phyloP scores from a whole-genome alignment of 2,113 vertebrate species.

The Dipodomys stephensi region DNA sequence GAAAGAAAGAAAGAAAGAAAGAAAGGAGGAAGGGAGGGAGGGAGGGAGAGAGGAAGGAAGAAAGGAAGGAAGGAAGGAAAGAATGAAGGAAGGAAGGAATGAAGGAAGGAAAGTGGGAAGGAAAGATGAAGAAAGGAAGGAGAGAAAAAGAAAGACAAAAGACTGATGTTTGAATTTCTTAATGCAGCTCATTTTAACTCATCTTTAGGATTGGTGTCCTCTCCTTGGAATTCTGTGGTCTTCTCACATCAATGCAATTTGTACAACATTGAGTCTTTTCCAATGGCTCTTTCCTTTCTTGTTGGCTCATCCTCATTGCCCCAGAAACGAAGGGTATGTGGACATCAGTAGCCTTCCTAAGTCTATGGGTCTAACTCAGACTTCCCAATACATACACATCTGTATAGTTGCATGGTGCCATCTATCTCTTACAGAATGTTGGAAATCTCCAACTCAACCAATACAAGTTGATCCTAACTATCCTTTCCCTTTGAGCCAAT shows the following conservation, averaged over 20 bases:
- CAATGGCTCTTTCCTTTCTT: neutral
- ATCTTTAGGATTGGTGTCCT: neutral
- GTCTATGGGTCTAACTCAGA: neutral
- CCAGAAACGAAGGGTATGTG: neutral
- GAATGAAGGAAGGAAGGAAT: too few species aligned
- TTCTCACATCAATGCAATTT: neutral
- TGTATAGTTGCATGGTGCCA: neutral
- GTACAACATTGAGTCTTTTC: neutral
- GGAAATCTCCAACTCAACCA: neutral
- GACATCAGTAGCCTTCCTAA: neutral
- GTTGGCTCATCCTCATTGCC: neutral
- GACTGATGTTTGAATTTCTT: neutral
- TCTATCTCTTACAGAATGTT: neutral
- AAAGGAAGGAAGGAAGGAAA: too few species aligned
- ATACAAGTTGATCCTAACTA: neutral
- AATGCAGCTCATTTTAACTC: neutral
- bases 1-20: too few species aligned
- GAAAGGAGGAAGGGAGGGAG: too few species aligned
- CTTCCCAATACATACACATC: neutral
- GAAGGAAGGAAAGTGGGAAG: too few species aligned
- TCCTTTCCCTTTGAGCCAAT: neutral
- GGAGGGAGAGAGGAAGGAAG: too few species aligned
- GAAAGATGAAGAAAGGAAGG: too few species aligned
- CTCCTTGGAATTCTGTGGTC: neutral
- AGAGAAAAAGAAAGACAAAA: too few species aligned